A percentile compares a stretch with the other conserved stretches of the same genome.
Evolutionary conservation across 1,140 invertebrate species (phyloP).

Genomic region (Sycobia sp.): DNA sequence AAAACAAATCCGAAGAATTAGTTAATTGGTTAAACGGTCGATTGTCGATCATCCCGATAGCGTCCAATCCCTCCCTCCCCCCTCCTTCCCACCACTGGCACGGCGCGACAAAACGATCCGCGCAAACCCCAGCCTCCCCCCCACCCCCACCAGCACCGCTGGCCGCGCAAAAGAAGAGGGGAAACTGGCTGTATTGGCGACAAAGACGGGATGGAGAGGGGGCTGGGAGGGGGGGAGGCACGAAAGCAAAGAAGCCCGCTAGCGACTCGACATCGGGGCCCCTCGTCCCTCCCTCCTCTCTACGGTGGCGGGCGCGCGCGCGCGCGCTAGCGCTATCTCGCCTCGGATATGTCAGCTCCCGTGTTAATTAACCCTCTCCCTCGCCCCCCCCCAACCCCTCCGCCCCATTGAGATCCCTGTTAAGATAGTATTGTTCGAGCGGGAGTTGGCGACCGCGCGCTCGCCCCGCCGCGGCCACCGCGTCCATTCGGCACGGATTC

Average conservation of each 20-base stretch:
- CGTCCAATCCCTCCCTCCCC: background rate
- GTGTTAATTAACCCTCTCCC: slow-evolving; percentile 60
- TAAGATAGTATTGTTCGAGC: slow-evolving; percentile 56
- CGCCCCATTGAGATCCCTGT: slow-evolving; percentile 52
- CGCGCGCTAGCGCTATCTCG: slow-evolving; percentile 14
- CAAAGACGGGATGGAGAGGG: too few species aligned
- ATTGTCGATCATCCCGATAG: background rate
- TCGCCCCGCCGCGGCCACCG: background rate
- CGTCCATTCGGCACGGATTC: too few species aligned
- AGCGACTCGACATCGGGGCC: background rate
- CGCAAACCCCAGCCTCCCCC: too few species aligned
- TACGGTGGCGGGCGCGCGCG: background rate
- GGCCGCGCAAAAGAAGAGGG: too few species aligned
- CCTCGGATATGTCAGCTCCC: slow-evolving; percentile 36
- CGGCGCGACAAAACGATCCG: too few species aligned
- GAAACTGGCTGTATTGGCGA: too few species aligned
- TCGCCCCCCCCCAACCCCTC: too few species aligned
- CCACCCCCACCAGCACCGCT: too few species aligned
- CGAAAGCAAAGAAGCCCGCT: background rate
- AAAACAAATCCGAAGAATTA: slow-evolving; percentile 7
- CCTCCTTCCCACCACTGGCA: too few species aligned
- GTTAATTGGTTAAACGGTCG: background rate
- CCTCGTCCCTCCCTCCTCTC: too few species aligned
- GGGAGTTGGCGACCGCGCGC: slow-evolving; percentile 19
- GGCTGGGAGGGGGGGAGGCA: too few species aligned